Conservation (phyloP, 2,113 vertebrate genomes). For the Eclectus roratus region DNA sequence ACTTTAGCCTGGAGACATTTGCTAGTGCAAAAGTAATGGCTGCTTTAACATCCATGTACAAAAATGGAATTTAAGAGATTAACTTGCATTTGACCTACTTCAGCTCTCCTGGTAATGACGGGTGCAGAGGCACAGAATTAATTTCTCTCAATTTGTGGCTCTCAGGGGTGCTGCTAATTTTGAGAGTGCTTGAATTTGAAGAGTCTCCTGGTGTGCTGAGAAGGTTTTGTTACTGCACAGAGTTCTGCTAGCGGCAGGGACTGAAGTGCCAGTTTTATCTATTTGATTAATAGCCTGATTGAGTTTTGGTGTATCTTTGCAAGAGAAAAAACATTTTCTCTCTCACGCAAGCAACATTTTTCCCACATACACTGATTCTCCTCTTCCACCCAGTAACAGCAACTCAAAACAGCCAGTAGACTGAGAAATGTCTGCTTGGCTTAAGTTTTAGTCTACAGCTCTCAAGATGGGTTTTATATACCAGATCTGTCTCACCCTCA, state of each 20-base stretch:
- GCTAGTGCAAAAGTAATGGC: slow-evolving; percentile 61
- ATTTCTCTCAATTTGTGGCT: slow-evolving; percentile 86
- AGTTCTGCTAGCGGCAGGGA: slow-evolving; percentile 52
- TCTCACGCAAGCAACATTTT: background rate
- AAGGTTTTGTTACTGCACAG: slow-evolving; percentile 61
- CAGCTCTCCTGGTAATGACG: slow-evolving; percentile 82
- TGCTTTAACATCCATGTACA: slow-evolving; percentile 73
- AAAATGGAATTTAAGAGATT: slow-evolving; percentile 85
- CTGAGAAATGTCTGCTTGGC: background rate
- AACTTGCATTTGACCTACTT: slow-evolving; percentile 86
- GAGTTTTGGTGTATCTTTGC: slow-evolving; percentile 36
- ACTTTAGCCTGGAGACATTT: slow-evolving; percentile 70
- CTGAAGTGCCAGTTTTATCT: slow-evolving; percentile 67
- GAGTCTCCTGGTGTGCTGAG: slow-evolving; percentile 75
- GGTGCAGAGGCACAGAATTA: slow-evolving; percentile 83
- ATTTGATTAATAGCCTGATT: slow-evolving; percentile 38
- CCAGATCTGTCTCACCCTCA: background rate
- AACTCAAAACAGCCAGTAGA: background rate
- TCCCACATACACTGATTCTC: background rate
- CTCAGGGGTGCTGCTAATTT: slow-evolving; percentile 82
- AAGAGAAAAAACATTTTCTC: slow-evolving; percentile 17
- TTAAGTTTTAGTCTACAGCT: background rate
- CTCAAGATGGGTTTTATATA: background rate
- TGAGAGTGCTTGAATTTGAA: slow-evolving; percentile 82
- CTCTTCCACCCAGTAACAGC: background rate